Evolutionary conservation across 2,113 vertebrate species (phyloP).

Genomic region (Condylura cristata): DNA sequence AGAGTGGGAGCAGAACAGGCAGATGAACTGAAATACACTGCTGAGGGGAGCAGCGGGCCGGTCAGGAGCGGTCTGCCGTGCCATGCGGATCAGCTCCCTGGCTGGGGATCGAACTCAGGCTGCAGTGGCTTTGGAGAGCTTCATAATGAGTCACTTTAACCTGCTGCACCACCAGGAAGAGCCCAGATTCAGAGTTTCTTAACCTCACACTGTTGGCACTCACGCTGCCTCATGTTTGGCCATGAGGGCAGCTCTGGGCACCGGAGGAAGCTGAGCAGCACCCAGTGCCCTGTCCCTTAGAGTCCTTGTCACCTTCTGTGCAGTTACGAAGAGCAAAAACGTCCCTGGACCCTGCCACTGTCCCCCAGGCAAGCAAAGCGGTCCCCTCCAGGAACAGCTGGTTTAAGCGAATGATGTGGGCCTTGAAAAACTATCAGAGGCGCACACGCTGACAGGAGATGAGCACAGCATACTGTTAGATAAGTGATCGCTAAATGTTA

Average conservation of each 20-base stretch:
- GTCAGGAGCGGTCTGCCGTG: too few relatives aligned
- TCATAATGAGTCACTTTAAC: too few relatives aligned
- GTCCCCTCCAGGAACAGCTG: neutral
- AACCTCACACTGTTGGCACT: neutral
- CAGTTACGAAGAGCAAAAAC: neutral
- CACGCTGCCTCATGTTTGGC: neutral
- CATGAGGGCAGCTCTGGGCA: neutral
- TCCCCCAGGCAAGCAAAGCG: neutral
- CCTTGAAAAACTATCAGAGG: constrained; percentile 21
- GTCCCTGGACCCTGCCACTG: neutral
- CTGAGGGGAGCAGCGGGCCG: too few relatives aligned
- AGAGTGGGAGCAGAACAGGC: too few relatives aligned
- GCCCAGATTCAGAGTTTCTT: neutral
- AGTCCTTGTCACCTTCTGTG: neutral
- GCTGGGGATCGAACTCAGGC: too few relatives aligned
- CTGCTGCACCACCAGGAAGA: too few relatives aligned
- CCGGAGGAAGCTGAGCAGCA: neutral
- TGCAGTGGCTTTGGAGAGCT: too few relatives aligned
- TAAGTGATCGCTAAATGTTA: neutral
- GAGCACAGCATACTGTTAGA: neutral
- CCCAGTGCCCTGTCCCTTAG: neutral
- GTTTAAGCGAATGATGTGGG: neutral
- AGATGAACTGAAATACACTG: too few relatives aligned
- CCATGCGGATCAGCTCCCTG: too few relatives aligned
- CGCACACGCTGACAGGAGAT: neutral